Conservation (phyloP, 1,140 invertebrate genomes). For the Brachionus asplanchnoidis region DNA sequence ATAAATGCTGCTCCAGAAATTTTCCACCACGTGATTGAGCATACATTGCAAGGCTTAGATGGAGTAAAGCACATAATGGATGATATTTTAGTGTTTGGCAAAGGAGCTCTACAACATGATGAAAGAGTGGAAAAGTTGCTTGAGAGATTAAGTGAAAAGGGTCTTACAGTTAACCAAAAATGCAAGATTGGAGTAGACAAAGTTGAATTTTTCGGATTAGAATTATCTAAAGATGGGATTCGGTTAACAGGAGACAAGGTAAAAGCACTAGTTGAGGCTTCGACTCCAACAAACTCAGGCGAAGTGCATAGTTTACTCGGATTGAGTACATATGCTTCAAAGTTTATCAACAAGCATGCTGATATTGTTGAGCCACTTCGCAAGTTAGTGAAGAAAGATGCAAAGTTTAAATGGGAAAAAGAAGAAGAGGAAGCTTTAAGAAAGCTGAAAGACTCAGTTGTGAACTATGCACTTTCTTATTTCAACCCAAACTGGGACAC, state of each 20-base stretch:
- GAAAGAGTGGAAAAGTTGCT: conserved; percentile 45
- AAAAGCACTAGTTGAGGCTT: conserved; percentile 21
- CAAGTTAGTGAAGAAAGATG: conserved; percentile 42
- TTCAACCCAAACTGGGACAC: conserved; percentile 23
- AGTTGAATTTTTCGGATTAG: conserved; percentile 53
- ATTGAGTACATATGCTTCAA: conserved; percentile 45
- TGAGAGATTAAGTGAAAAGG: conserved; percentile 43
- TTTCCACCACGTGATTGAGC: conserved; percentile 43
- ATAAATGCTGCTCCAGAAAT: conserved; percentile 45
- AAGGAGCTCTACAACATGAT: conserved; percentile 44
- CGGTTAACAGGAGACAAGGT: conserved; percentile 52
- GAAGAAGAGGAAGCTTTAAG: conserved; percentile 19
- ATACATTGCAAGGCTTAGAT: conserved; percentile 43
- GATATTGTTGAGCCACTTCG: conserved; percentile 42
- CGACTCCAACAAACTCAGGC: conserved; percentile 41
- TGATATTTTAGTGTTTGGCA: conserved; percentile 47
- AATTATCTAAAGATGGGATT: conserved; percentile 46
- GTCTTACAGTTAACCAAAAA: conserved; percentile 52
- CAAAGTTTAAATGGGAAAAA: conserved; percentile 41
- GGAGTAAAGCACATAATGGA: conserved; percentile 43
- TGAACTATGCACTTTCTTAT: background rate
- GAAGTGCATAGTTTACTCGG: conserved; percentile 47
- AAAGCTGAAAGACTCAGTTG: conserved; percentile 42
- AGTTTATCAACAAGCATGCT: conserved; percentile 42
- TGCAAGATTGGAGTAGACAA: conserved; percentile 47